These are phyloP conservation scores for Drosophila anomalipes DNA, from an alignment of 2,888 invertebrate genomes.

Conservation along the genomic window DNA sequence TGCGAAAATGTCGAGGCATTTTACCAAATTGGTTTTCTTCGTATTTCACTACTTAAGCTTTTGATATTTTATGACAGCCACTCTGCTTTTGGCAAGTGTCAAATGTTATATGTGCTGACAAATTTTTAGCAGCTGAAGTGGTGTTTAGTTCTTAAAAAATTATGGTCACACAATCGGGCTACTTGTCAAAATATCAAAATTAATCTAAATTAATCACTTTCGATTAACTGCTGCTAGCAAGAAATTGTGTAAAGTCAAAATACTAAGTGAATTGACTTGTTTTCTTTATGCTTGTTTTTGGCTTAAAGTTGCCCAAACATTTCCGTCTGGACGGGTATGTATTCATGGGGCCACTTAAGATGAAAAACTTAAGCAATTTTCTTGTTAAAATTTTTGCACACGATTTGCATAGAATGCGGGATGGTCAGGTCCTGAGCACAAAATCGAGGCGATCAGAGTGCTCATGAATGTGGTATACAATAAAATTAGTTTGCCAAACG, in stretches of 20 bases:
- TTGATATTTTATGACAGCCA: neutral
- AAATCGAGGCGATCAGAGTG: conserved; percentile 39
- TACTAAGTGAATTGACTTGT: conserved; percentile 4
- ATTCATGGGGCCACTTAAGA: conserved; percentile 56
- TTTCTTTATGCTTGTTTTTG: neutral
- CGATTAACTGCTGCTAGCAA: neutral
- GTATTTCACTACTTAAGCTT: neutral
- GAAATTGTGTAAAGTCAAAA: conserved; percentile 3
- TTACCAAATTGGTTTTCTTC: neutral
- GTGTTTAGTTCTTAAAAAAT: neutral
- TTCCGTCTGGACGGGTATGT: conserved; percentile 8
- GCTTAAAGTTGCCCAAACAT: conserved; percentile 36
- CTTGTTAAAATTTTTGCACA: conserved; percentile 69
- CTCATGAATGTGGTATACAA: conserved; percentile 73
- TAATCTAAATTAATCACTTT: neutral
- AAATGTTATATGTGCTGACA: neutral
- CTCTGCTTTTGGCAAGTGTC: neutral
- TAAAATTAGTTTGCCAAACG: conserved; percentile 72
- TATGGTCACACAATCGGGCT: neutral
- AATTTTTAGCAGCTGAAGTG: neutral
- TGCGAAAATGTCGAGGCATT: conserved; percentile 53
- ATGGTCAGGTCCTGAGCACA: conserved; percentile 13
- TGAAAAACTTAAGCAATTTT: conserved; percentile 71
- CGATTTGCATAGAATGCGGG: conserved; percentile 12
- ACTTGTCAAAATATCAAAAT: neutral